Percentiles rank a stretch among this genome's conserved stretches.
Conservation (phyloP, 2,797 vertebrate species). For the Synanceia verrucosa region DNA sequence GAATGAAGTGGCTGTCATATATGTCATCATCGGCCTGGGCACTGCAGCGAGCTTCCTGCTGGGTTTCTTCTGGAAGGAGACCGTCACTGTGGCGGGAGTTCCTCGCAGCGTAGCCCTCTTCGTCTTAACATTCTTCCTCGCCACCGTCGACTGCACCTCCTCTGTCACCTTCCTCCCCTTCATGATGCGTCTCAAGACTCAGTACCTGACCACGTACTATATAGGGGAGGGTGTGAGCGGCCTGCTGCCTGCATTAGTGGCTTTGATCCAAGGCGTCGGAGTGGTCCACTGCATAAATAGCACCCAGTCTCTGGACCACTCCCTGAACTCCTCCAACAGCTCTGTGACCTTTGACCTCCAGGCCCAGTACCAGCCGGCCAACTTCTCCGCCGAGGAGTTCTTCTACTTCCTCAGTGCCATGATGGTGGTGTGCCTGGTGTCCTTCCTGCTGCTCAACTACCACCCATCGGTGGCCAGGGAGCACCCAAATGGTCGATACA, state of each 20-base stretch:
- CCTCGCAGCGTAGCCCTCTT: slow-evolving; percentile 81
- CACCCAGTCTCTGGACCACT: slow-evolving; percentile 53
- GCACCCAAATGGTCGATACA: slow-evolving; percentile 29
- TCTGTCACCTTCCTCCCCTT: slow-evolving; percentile 90
- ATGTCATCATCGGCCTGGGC: slow-evolving; percentile 78
- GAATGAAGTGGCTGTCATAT: slow-evolving; percentile 78
- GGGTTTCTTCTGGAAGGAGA: slow-evolving; percentile 83
- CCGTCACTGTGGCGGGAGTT: slow-evolving; percentile 45
- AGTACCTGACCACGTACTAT: slow-evolving; percentile 86
- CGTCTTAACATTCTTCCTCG: slow-evolving; percentile 83
- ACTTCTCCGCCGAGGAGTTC: slow-evolving; percentile 83
- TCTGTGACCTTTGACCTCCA: slow-evolving; percentile 35
- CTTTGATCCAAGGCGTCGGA: slow-evolving; percentile 84
- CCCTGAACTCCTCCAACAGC: slow-evolving; percentile 8
- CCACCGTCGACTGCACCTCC: slow-evolving; percentile 88
- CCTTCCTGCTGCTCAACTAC: slow-evolving; percentile 83
- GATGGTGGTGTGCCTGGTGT: slow-evolving; percentile 82
- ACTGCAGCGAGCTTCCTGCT: slow-evolving; percentile 77
- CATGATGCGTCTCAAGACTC: slow-evolving; percentile 82
- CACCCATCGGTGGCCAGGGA: slow-evolving; percentile 76
- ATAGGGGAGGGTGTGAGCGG: slow-evolving; percentile 84
- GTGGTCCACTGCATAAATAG: slow-evolving; percentile 77
- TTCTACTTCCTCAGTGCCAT: slow-evolving; percentile 86
- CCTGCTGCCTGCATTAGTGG: slow-evolving; percentile 80
- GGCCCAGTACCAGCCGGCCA: slow-evolving; percentile 79